Evolutionary conservation across 2,888 invertebrate species (phyloP).

Genomic region (Oeneis ivallda): DNA sequence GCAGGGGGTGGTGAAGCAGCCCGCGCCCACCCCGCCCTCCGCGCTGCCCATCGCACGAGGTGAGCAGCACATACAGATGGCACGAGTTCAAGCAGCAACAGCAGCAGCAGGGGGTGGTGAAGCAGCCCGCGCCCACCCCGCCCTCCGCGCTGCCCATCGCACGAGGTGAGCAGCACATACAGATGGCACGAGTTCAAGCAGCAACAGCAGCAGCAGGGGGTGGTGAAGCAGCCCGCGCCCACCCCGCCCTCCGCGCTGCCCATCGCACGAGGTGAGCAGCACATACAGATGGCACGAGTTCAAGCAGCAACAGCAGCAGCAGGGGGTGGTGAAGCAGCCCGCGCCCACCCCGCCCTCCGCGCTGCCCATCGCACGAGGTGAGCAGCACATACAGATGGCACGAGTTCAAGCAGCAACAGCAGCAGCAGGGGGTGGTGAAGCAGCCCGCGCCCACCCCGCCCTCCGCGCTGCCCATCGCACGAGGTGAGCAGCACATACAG

Average conservation of each 20-base stretch:
- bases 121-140: conserved; percentile 84
- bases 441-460: conserved; percentile 73
- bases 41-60: no score
- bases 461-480: conserved; percentile 51
- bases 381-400: no score
- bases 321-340: conserved; percentile 86
- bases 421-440: conserved; percentile 73
- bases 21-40: no score
- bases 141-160: conserved; percentile 61
- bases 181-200: background rate
- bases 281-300: background rate
- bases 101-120: conserved; percentile 80
- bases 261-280: conserved; percentile 58
- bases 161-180: background rate
- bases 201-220: conserved; percentile 64
- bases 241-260: conserved; percentile 69
- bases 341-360: conserved; percentile 78
- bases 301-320: background rate
- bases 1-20: no score
- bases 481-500: conserved; percentile 90
- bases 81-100: conserved; percentile 3
- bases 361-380: conserved; percentile 42
- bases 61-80: background rate
- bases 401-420: conserved; percentile 39
- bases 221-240: conserved; percentile 86